These are phyloP conservation scores for Drosophila hydei DNA, from an alignment of 1,140 invertebrate genomes.

Conservation along the genomic window DNA sequence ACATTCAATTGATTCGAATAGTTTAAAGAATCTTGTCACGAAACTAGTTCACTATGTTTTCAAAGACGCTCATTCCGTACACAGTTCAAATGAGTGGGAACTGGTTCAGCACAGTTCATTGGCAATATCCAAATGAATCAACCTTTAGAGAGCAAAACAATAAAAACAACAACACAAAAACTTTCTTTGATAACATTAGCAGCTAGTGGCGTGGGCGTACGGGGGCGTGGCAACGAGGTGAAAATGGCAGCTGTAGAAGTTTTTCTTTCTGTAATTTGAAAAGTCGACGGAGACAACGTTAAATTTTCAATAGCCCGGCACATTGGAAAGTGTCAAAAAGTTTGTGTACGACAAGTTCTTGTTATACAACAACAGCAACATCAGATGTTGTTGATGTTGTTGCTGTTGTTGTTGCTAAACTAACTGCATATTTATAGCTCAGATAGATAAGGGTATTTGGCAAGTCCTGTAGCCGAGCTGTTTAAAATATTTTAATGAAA, in stretches of 20 bases:
- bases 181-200: slow-evolving; percentile 15
- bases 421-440: slow-evolving; percentile 5
- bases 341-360: slow-evolving; percentile 35
- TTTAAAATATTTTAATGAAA: neutral
- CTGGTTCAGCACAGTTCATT: neutral
- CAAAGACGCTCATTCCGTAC: no score
- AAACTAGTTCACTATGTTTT: no score
- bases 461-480: neutral
- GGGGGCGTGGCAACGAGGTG: slow-evolving; percentile 5
- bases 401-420: slow-evolving; percentile 4
- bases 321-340: slow-evolving; percentile 57
- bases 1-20: no score
- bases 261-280: slow-evolving; percentile 41
- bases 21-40: no score
- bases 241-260: slow-evolving; percentile 29
- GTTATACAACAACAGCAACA: slow-evolving; percentile 10
- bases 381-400: slow-evolving; percentile 28
- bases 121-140: neutral
- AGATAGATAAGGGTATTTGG: neutral
- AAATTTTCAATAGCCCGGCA: slow-evolving; percentile 50
- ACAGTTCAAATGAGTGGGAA: no score
- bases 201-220: neutral
- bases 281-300: slow-evolving; percentile 42
- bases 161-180: slow-evolving; percentile 4
- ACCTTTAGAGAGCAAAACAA: neutral